Evolutionary conservation across 2,888 invertebrate genomes (phyloP).

Genomic region (Brachyopa scutellaris): DNA sequence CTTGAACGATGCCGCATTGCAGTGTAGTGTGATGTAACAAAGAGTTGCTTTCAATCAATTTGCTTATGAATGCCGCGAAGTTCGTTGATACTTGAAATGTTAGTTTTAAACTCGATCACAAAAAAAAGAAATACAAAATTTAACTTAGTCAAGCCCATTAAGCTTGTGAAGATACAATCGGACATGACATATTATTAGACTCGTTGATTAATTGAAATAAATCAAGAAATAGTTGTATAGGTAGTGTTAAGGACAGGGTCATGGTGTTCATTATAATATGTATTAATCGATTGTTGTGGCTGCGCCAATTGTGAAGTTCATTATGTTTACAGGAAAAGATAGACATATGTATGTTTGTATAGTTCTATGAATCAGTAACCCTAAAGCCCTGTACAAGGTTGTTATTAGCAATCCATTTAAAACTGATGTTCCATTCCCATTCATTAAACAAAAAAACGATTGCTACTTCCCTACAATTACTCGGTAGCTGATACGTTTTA

Average conservation of each 20-base stretch:
- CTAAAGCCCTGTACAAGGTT: neutral
- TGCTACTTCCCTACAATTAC: no score
- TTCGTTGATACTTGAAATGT: conserved; percentile 9
- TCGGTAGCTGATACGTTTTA: no score
- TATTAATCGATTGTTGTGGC: neutral
- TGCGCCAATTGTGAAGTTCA: neutral
- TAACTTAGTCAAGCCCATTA: neutral
- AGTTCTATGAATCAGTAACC: neutral
- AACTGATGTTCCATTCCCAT: no score
- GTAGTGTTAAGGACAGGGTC: conserved; percentile 8
- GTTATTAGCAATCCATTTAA: no score
- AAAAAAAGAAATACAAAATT: neutral
- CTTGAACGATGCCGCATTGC: neutral
- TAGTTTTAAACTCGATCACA: conserved; percentile 9
- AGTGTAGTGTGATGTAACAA: neutral
- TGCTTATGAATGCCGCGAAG: neutral
- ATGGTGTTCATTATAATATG: neutral
- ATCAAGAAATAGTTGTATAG: neutral
- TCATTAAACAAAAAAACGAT: no score
- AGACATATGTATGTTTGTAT: neutral
- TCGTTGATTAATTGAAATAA: neutral
- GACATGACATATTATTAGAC: neutral
- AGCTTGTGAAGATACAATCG: neutral
- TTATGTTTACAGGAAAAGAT: neutral
- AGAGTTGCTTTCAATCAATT: neutral